Evolutionary conservation across 64 coral and sea anemone genomes (phyloP).

Genomic region (Actinia equina): DNA sequence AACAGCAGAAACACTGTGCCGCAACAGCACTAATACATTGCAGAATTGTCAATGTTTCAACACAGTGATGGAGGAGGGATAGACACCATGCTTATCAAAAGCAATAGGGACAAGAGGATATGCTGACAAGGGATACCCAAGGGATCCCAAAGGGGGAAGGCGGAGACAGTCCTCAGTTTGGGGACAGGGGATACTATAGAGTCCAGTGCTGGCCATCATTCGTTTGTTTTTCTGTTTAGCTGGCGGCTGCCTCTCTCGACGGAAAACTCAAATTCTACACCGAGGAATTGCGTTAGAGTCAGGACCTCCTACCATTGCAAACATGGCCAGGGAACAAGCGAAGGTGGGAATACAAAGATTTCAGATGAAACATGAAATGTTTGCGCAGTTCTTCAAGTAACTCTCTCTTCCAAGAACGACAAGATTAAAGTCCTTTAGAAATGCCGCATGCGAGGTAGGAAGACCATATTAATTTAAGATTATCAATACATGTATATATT

Average conservation of each 20-base stretch:
- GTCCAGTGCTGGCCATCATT: background rate
- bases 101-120: too few relatives aligned
- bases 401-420: too few relatives aligned
- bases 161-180: too few relatives aligned
- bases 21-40: too few relatives aligned
- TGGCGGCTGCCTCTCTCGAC: conserved; percentile 85
- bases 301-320: too few relatives aligned
- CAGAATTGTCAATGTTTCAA: too few relatives aligned
- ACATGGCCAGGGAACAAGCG: background rate
- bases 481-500: too few relatives aligned
- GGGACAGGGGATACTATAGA: background rate
- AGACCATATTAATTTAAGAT: background rate
- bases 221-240: conserved; percentile 28
- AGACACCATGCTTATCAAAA: too few relatives aligned
- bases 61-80: too few relatives aligned
- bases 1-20: too few relatives aligned
- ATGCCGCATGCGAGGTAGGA: background rate
- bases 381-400: background rate
- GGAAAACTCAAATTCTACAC: conserved; percentile 79
- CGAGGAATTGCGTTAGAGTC: conserved; percentile 31
- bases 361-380: background rate
- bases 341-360: background rate
- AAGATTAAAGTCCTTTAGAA: background rate
- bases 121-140: too few relatives aligned
- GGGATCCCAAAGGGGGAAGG: too few relatives aligned